Conservation (phyloP, 2,888 invertebrate genomes). For the Phlogophora meticulosa region DNA sequence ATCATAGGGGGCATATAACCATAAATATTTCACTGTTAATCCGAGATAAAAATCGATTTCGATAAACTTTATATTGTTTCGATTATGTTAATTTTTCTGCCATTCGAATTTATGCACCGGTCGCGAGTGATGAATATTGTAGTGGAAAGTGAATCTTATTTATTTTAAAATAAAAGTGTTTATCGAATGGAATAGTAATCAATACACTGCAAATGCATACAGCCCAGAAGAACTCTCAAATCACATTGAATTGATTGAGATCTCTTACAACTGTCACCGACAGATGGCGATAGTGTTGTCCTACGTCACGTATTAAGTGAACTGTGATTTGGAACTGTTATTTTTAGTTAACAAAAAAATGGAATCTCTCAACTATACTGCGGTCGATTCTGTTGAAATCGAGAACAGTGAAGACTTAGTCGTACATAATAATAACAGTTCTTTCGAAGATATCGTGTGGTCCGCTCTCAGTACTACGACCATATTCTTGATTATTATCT, state of each 20-base stretch:
- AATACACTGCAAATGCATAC: not conserved
- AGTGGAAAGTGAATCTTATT: slow-evolving; percentile 5
- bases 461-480: slow-evolving; percentile 57
- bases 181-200: not conserved
- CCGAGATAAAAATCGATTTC: slow-evolving; percentile 55
- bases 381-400: not conserved
- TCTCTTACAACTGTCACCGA: not conserved
- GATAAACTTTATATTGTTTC: slow-evolving; percentile 42
- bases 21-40: slow-evolving; percentile 53
- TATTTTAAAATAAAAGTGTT: slow-evolving; percentile 13
- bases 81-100: slow-evolving; percentile 41
- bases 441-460: slow-evolving; percentile 64
- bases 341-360: slow-evolving; percentile 49
- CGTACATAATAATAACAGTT: slow-evolving; percentile 12
- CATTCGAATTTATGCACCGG: slow-evolving; percentile 31
- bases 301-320: slow-evolving; percentile 15
- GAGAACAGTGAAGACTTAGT: slow-evolving; percentile 10
- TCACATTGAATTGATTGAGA: not conserved
- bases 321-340: slow-evolving; percentile 30
- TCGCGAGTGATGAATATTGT: slow-evolving; percentile 46
- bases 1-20: slow-evolving; percentile 41
- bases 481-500: slow-evolving; percentile 64
- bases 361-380: slow-evolving; percentile 63
- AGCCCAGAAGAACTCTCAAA: not conserved
- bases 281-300: slow-evolving; percentile 36